Base-by-base conservation (phyloP, 2,888 invertebrate species). In the Auanema freiburgensis region DNA sequence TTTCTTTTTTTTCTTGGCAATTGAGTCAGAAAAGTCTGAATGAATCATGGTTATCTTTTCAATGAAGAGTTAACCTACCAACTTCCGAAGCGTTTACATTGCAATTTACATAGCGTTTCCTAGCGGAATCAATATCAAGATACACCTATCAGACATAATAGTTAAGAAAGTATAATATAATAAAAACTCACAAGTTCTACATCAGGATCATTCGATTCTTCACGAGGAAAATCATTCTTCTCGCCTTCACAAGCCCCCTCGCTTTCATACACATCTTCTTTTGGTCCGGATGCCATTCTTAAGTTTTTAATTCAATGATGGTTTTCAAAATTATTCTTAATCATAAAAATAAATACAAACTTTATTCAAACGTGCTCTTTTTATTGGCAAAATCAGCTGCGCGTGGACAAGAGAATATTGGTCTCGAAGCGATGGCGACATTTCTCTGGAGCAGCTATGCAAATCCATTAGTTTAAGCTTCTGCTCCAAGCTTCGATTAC, bases 181-280 rank as follows among this genome's bases (percentile, higher is more conserved):
- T 50, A 8, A 18, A 21, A 41, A 49, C 43, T 16, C 16, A 75
- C 74, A 59, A 74, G 57, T 58, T 80, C 79, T 42, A 80, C 71
- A 18, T 66, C 70, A 16, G 72, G 71, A 55, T 79, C 76, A 40
- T 63, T 75, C 25, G 69, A 62, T 44, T 69, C 69, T 10, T 72
- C 72, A 6, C 54, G 51, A 11, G 57, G 43, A 43, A 64, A 65
- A 42, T 43, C 44, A 40, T 57, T 59, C 14, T 23, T 70, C 49
- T 74, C 70, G 16, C 43, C 63, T 42, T 61, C 63, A 11, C 73
- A 71, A 49, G 65, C 46, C 53, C 77, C 79, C 51, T 73, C 76
- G 14, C 74, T 77, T 51, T 79, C 80, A 62, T 76, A 80, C 18
- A 79, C 73, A 62, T 77, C 80, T 61, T 79, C 84, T 57, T 84